Conservation (phyloP, 2,888 invertebrate species). For the Dolichopus griseipennis region DNA sequence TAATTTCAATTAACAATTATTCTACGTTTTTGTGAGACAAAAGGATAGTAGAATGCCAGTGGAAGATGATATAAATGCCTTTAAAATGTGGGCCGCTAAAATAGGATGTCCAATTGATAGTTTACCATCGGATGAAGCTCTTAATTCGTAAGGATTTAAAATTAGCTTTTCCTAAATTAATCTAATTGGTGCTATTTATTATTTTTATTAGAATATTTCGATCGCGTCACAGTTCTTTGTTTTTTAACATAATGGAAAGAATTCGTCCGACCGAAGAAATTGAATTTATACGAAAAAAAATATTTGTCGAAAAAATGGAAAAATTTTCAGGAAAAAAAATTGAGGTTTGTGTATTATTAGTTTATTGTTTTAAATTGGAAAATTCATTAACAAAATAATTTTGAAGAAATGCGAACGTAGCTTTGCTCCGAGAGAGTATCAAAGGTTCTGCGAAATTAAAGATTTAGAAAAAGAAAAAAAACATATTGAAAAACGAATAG, state of each 20-base stretch:
- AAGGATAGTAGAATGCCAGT: constrained; percentile 20
- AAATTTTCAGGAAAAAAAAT: constrained; percentile 17
- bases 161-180: neutral
- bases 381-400: neutral
- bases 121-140: constrained; percentile 34
- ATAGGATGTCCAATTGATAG: constrained; percentile 33
- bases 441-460: constrained; percentile 31
- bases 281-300: constrained; percentile 32
- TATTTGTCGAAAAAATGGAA: constrained; percentile 34
- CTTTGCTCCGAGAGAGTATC: constrained; percentile 34
- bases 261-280: constrained; percentile 36
- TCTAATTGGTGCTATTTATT: neutral
- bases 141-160: constrained; percentile 33
- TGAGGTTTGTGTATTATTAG: neutral
- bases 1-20: too few species aligned
- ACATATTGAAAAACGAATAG: constrained; percentile 22
- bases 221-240: constrained; percentile 33
- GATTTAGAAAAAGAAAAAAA: constrained; percentile 29
- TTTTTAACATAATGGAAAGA: constrained; percentile 33
- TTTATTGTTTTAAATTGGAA: neutral
- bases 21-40: too few species aligned
- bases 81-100: constrained; percentile 35
- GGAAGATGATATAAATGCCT: constrained; percentile 29
- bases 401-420: constrained; percentile 28
- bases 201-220: constrained; percentile 33